Evolutionary conservation across 2,113 vertebrate genomes (phyloP).

Genomic region (Vulpes lagopus): DNA sequence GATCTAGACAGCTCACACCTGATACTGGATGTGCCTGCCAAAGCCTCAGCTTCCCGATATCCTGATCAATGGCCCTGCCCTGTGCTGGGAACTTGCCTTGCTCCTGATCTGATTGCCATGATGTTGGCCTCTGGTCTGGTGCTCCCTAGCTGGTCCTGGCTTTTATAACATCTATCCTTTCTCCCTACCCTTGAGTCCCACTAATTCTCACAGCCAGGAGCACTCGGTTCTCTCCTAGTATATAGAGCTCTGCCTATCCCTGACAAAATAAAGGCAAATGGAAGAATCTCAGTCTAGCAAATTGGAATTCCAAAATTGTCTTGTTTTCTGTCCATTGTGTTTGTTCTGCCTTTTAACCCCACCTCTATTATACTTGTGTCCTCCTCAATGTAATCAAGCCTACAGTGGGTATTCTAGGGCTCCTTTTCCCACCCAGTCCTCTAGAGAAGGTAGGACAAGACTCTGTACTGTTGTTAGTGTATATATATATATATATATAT

Average conservation of each 20-base stretch:
- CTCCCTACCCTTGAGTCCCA: background rate
- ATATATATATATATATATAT: too few relatives aligned
- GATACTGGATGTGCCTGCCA: background rate
- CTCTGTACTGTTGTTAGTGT: background rate
- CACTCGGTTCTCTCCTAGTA: fast-evolving
- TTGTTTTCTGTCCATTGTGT: background rate
- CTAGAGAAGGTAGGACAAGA: too few relatives aligned
- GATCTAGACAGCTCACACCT: background rate
- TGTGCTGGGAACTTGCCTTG: background rate
- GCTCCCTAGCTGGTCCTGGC: background rate
- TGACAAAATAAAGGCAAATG: background rate
- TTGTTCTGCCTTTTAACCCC: background rate
- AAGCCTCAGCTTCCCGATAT: fast-evolving
- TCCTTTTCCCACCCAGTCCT: background rate
- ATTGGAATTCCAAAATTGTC: background rate
- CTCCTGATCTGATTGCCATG: background rate
- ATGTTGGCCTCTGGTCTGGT: background rate
- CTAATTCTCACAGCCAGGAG: background rate
- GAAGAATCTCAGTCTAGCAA: background rate
- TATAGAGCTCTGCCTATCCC: background rate
- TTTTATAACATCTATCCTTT: background rate
- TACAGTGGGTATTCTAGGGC: background rate
- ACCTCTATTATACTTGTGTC: background rate
- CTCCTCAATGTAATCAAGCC: background rate
- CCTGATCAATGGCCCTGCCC: fast-evolving